Conservation (phyloP, 2,797 vertebrate genomes). For the Eptatretus atami region DNA sequence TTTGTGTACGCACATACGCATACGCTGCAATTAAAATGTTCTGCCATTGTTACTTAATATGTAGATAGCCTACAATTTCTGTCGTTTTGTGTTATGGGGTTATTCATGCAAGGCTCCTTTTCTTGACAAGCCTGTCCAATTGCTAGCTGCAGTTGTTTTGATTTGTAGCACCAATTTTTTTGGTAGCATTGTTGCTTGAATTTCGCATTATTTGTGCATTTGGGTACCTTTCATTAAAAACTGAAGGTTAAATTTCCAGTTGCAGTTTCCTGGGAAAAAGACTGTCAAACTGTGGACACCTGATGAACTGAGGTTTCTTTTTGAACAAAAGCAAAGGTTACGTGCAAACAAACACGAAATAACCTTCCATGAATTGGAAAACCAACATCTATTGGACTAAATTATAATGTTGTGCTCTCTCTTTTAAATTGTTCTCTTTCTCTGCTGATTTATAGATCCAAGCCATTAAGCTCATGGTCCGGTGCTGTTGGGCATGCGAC, state of each 20-base stretch:
- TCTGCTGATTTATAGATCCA: slow-evolving; percentile 32
- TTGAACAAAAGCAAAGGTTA: slow-evolving; percentile 78
- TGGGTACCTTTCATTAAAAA: slow-evolving; percentile 5
- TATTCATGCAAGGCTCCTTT: too few relatives aligned
- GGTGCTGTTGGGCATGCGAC: slow-evolving; percentile 95
- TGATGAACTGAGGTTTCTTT: slow-evolving; percentile 89
- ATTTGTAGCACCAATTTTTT: not conserved
- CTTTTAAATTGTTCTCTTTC: slow-evolving; percentile 1
- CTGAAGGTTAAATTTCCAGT: slow-evolving; percentile 4
- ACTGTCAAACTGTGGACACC: slow-evolving; percentile 85
- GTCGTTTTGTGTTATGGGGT: too few relatives aligned
- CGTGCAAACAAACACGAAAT: slow-evolving; percentile 10
- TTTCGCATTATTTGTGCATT: slow-evolving; percentile 8
- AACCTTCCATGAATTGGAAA: slow-evolving; percentile 9
- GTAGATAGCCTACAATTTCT: too few relatives aligned
- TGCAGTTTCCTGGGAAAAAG: slow-evolving; percentile 74
- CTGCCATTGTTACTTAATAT: too few relatives aligned
- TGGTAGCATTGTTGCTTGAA: not conserved
- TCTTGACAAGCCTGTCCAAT: too few relatives aligned
- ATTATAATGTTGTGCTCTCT: not conserved
- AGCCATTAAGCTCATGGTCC: slow-evolving; percentile 81
- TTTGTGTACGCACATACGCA: too few relatives aligned
- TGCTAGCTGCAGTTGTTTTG: too few relatives aligned
- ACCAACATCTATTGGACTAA: slow-evolving; percentile 11
- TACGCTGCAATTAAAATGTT: too few relatives aligned